Evolutionary conservation across 2,888 invertebrate species (phyloP), one percentile per base, ranked within the genome.

Genomic region (Euplexia lucipara): DNA sequence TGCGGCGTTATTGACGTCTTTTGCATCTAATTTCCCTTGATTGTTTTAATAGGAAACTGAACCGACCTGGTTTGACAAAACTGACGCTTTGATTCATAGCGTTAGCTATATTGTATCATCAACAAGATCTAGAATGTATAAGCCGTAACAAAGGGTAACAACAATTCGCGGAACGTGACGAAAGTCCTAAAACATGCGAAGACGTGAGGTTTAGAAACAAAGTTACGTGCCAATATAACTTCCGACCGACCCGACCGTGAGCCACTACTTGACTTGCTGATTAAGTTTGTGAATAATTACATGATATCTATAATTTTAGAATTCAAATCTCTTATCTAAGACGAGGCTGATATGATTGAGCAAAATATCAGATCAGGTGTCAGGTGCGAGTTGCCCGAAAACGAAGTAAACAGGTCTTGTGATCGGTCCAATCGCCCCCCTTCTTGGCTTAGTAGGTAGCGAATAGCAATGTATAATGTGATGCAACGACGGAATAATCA

Each of bases 151-250:
- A 81, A 81, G 72, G 81, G 78, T 82, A n/a, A n/a, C 26, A 81
- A 77, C 82, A 73, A 83, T 90, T 88, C 88, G 72, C 65, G 74
- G 88, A 89, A 93, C 93, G 94, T 93, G 94, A 92, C 90, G 88
- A 89, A 90, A 85, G 83, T 83, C 83, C 70, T 80, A 88, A 86
- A 84, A 81, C 75, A 69, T 78, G 72, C 70, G 67, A 70, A 82
- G 73, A 90, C 90, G 89, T 91, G 90, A 84, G 85, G 82, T 88
- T 88, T 81, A 77, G 79, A 82, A 85, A 84, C 83, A 84, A 62
- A 58, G 35, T 53, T 86, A 92, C 92, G 91, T 92, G 92, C 83
- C 74, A 73, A 68, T 73, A 76, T 71, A 59, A 56, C 58, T 71
- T 68, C 59, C 63, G 60, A 75, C 12, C 42, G 44, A 16, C 54